Evolutionary conservation across 1,140 invertebrate species (phyloP).

Genomic region (Cephus cinctus): DNA sequence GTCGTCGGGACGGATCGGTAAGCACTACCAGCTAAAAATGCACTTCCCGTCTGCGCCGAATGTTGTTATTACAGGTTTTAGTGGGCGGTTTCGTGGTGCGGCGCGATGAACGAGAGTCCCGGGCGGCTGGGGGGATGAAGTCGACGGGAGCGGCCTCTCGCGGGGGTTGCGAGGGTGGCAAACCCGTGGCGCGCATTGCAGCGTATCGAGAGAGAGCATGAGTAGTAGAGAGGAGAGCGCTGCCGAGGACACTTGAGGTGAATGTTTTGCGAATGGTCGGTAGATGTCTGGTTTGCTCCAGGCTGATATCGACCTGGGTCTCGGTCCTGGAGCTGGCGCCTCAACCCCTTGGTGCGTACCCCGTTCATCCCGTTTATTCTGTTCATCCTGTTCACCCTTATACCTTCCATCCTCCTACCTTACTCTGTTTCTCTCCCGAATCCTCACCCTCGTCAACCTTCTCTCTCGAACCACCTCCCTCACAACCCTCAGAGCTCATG

Average conservation of each 20-base stretch:
- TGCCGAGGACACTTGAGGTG: slow-evolving; percentile 55
- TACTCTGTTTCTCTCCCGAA: slow-evolving; percentile 7
- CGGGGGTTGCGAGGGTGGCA: slow-evolving; percentile 19
- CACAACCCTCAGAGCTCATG: slow-evolving; percentile 41
- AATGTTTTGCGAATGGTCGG: slow-evolving; percentile 58
- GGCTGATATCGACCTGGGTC: slow-evolving; percentile 55
- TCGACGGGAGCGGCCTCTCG: too few relatives aligned
- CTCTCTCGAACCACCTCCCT: slow-evolving; percentile 24
- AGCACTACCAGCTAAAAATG: too few relatives aligned
- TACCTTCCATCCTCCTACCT: neutral
- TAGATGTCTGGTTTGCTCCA: slow-evolving; percentile 57
- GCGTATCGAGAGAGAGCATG: slow-evolving; percentile 20
- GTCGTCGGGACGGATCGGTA: too few relatives aligned
- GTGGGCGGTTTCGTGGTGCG: slow-evolving; percentile 10
- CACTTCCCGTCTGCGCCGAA: too few relatives aligned
- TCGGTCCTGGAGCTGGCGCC: slow-evolving; percentile 41
- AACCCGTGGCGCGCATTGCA: slow-evolving; percentile 20
- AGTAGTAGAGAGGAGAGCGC: slow-evolving; percentile 22
- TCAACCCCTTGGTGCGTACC: slow-evolving; percentile 21
- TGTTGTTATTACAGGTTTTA: slow-evolving; percentile 31
- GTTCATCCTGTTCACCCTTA: neutral
- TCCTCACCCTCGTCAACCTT: slow-evolving; percentile 14
- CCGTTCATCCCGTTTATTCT: neutral
- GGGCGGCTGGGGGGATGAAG: slow-evolving; percentile 11
- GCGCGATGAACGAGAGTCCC: slow-evolving; percentile 3